Base-by-base conservation (phyloP, 2,797 vertebrate genomes). In the Cyclopterus lumpus region DNA sequence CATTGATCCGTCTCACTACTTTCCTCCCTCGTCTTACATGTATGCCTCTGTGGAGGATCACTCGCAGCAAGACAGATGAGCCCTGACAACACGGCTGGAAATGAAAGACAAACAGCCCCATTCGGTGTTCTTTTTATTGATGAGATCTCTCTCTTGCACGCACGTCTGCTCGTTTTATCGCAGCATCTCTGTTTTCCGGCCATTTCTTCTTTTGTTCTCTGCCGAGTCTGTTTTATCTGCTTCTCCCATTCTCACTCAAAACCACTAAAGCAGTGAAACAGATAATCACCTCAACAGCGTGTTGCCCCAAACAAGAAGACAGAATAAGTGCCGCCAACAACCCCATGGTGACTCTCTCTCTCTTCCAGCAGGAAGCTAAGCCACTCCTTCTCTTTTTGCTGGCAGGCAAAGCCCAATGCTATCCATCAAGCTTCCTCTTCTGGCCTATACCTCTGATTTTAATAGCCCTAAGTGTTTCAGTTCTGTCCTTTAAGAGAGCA, bases 401-500 rank as follows among this genome's bases (percentile, higher is more conserved):
- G 85, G 83, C 85, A 85, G 59, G 75, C 81, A 64, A 20, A 69
- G 69, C 85, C 74, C 77, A 20, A 6, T 10, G 55, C 86, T 16
- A 86, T 93, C 88, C 86, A 93, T 93, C 92, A 92, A 71, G 69
- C 59, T 65, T 84, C 87, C 77, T 80, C 75, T 67, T 38, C 75
- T 75, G 82, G 80, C 83, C 80, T 71, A 67, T 70, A 79, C 75
- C 73, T 88, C 87, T 61, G 78, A 84, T 89, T 93, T 91, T 95
- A 95, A 95, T 95, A 95, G 90, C 82, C 73, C 80, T 94, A 91
- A 95, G 94, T 95, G 94, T 93, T 91, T 77, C 76, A 20, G 77
- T 79, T 74, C 77, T 84, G 92, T 93, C 92, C 89, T 92, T 86
- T 70, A 63, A 77, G 61, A 77, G 64, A 67, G 67, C 70, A 59